Conservation (phyloP, 2,888 invertebrate genomes). For the Rhyacophila evoluta region DNA sequence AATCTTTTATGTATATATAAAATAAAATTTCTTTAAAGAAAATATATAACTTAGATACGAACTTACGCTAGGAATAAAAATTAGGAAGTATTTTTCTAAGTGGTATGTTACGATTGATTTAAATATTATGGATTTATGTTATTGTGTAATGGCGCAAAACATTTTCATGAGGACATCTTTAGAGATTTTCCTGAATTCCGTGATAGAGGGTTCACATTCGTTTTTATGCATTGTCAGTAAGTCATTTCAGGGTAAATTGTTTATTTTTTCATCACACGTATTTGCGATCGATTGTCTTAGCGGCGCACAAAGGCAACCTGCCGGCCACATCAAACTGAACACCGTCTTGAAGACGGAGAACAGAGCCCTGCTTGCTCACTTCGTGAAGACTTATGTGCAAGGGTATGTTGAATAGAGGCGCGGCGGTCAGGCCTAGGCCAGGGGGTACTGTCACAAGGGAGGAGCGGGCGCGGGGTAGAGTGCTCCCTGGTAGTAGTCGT, state of each 20-base stretch:
- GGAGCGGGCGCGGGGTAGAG: slow-evolving; percentile 78
- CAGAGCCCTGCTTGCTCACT: background rate
- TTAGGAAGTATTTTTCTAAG: too few relatives aligned
- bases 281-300: slow-evolving; percentile 8
- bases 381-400: background rate
- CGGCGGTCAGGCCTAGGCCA: slow-evolving; percentile 77
- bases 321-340: slow-evolving; percentile 21
- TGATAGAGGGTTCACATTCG: background rate
- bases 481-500: slow-evolving; percentile 87
- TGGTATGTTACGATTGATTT: background rate
- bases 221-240: background rate
- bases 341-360: background rate
- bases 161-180: background rate
- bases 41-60: background rate
- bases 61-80: background rate
- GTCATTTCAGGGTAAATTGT: background rate
- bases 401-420: slow-evolving; percentile 19
- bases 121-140: too few relatives aligned
- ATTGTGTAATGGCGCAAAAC: too few relatives aligned
- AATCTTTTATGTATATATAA: too few relatives aligned
- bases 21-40: background rate
- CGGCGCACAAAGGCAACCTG: slow-evolving; percentile 19
- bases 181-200: background rate
- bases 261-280: background rate
- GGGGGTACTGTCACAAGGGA: slow-evolving; percentile 93